These are phyloP conservation scores for Drosophila nr. medialis DNA, from an alignment of 2,888 invertebrate species.

Conservation along the genomic window DNA sequence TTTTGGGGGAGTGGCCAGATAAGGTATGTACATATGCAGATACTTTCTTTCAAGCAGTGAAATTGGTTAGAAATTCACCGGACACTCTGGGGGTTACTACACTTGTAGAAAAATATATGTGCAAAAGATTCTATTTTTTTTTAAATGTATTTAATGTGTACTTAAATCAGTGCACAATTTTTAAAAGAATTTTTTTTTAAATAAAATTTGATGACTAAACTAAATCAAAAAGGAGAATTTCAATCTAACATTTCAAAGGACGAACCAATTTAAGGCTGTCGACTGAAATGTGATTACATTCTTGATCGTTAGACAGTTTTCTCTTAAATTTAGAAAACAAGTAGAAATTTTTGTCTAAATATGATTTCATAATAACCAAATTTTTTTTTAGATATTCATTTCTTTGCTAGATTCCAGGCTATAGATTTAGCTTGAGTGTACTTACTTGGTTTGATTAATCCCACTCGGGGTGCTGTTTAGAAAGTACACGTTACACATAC, in stretches of 20 bases:
- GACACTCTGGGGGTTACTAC: not conserved
- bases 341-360: not conserved
- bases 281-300: not conserved
- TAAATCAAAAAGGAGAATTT: not conserved
- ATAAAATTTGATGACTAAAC: not conserved
- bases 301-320: not conserved
- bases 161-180: not conserved
- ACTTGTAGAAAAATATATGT: not conserved
- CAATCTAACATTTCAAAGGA: not conserved
- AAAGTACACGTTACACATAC: constrained; percentile 29
- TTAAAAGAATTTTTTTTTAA: too few relatives aligned
- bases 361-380: not conserved
- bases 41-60: constrained; percentile 40
- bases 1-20: constrained; percentile 40
- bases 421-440: not conserved
- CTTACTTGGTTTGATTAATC: not conserved
- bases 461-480: constrained; percentile 20
- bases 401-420: not conserved
- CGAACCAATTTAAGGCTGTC: not conserved
- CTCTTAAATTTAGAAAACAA: not conserved
- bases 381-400: not conserved
- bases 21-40: constrained; percentile 27
- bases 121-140: not conserved
- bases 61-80: constrained; percentile 32
- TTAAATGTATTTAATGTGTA: not conserved